Percentiles rank a stretch among this genome's conserved stretches.
Evolutionary conservation across 2,888 invertebrate species (phyloP).

Genomic region (Tiphia femorata): DNA sequence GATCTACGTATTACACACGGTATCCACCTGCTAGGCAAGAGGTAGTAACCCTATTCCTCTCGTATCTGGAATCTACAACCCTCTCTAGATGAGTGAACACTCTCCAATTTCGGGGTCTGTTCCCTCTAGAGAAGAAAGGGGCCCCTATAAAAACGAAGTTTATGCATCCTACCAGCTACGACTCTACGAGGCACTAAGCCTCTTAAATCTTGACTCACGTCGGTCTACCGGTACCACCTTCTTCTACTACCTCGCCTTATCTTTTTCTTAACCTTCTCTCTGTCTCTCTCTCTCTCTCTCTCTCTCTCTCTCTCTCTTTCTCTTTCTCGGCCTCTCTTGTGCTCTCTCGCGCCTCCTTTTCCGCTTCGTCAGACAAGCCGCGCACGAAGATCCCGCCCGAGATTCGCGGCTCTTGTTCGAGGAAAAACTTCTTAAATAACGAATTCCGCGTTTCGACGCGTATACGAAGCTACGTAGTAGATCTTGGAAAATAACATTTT

Average conservation of each 20-base stretch:
- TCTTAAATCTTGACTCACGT: slow-evolving; percentile 48
- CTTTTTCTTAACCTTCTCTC: too few species aligned
- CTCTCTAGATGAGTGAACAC: slow-evolving; percentile 39
- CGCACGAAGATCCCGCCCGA: slow-evolving; percentile 34
- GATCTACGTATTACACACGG: slow-evolving; percentile 35
- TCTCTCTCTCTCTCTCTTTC: too few species aligned
- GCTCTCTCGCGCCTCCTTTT: too few species aligned
- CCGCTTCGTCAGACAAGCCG: slow-evolving; percentile 26
- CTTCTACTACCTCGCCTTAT: too few species aligned
- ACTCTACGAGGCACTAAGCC: slow-evolving; percentile 35
- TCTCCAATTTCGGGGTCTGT: slow-evolving; percentile 46
- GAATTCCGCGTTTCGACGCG: slow-evolving; percentile 1
- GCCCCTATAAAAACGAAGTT: slow-evolving; percentile 39
- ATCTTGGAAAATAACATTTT: too few species aligned
- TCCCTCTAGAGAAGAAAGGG: slow-evolving; percentile 42
- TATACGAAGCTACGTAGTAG: too few species aligned
- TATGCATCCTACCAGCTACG: slow-evolving; percentile 35
- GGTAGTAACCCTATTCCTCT: slow-evolving; percentile 54
- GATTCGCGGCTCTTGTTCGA: slow-evolving; percentile 22
- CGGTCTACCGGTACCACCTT: slow-evolving; percentile 23
- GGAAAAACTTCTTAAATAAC: slow-evolving; percentile 24
- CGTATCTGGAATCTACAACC: slow-evolving; percentile 57
- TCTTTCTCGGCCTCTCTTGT: too few species aligned
- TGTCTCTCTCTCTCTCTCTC: too few species aligned
- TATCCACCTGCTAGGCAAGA: slow-evolving; percentile 55